phyloP scores from a whole-genome alignment of 2,113 vertebrate species.

The Ctenodactylus gundi region DNA sequence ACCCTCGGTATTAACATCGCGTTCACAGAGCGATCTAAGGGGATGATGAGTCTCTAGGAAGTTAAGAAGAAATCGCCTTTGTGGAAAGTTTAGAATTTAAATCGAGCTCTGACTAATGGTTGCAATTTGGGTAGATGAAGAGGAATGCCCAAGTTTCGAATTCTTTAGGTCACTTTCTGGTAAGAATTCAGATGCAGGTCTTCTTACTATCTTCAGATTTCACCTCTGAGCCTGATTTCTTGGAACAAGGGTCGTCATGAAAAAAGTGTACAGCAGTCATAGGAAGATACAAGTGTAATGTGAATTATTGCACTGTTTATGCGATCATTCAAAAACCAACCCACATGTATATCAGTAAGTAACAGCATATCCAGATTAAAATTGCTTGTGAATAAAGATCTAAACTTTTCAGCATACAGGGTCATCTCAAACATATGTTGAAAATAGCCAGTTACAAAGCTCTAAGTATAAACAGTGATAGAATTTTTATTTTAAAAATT shows the following conservation, averaged over 20 bases:
- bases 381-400: not conserved
- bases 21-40: not conserved
- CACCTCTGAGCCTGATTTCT: not conserved
- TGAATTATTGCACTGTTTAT: not conserved
- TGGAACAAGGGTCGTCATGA: not conserved
- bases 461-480: not conserved
- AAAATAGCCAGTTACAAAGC: not conserved
- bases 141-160: not conserved
- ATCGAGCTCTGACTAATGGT: not conserved
- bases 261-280: not conserved
- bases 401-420: not conserved
- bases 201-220: slow-evolving; percentile 22
- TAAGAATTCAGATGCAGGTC: not conserved
- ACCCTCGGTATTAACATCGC: not conserved
- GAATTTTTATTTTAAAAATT: too few relatives aligned
- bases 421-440: not conserved
- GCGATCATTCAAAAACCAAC: not conserved
- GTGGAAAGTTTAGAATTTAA: not conserved
- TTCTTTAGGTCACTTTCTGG: not conserved
- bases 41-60: not conserved
- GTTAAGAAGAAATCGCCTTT: not conserved
- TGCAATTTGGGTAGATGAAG: not conserved
- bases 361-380: not conserved
- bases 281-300: not conserved
- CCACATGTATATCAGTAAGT: not conserved